Evolutionary conservation across 2,113 vertebrate genomes (phyloP).

Genomic region (Dolichotis patagonum): DNA sequence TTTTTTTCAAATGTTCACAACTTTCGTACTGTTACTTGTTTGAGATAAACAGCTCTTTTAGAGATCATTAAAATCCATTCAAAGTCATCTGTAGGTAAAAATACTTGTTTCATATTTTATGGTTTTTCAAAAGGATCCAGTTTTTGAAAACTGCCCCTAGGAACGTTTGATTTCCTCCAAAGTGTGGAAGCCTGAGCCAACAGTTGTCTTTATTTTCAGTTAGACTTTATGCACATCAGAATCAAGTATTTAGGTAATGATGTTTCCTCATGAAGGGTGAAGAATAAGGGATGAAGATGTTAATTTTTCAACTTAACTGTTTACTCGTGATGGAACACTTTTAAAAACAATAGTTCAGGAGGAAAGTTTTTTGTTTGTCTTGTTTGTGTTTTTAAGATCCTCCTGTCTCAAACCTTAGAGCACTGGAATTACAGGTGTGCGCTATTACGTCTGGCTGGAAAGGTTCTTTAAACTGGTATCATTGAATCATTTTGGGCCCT

Average conservation of each 20-base stretch:
- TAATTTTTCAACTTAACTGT: neutral
- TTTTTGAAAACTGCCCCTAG: neutral
- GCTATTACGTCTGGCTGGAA: neutral
- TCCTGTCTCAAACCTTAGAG: neutral
- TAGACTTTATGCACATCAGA: neutral
- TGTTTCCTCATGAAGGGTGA: neutral
- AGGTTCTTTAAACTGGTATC: neutral
- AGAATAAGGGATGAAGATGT: neutral
- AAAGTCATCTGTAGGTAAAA: neutral
- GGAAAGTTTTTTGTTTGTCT: neutral
- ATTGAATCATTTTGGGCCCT: neutral
- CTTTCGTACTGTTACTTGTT: neutral
- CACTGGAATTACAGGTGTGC: neutral
- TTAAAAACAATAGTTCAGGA: neutral
- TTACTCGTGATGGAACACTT: neutral
- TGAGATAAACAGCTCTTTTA: neutral
- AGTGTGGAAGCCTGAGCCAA: neutral
- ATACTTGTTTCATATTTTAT: neutral
- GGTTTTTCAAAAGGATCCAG: neutral
- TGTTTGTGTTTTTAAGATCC: neutral
- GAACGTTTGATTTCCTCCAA: slow-evolving; percentile 21
- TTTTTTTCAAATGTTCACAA: neutral
- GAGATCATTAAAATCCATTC: neutral
- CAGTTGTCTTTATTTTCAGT: neutral
- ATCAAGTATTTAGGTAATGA: slow-evolving; percentile 11